Evolutionary conservation across 2,797 vertebrate species (phyloP).

Genomic region (Chelon labrosus): DNA sequence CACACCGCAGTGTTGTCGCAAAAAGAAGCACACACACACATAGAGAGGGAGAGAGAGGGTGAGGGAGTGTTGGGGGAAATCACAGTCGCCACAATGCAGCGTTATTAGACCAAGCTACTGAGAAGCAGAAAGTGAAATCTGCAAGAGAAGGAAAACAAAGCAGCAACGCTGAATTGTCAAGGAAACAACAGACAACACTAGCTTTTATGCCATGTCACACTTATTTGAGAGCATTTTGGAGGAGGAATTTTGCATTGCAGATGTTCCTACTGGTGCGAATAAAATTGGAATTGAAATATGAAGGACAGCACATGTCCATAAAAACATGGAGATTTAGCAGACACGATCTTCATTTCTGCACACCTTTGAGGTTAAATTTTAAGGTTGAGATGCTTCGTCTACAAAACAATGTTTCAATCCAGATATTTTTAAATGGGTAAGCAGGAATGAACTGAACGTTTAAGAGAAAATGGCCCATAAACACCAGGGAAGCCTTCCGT

Average conservation of each 20-base stretch:
- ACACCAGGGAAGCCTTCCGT: conserved; percentile 9
- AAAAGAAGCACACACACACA: conserved; percentile 4
- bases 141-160: conserved; percentile 26
- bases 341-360: conserved; percentile 1
- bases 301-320: not conserved
- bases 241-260: conserved; percentile 13
- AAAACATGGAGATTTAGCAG: not conserved
- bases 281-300: conserved; percentile 11
- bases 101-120: conserved; percentile 48
- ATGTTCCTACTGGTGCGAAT: conserved; percentile 27
- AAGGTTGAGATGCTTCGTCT: not conserved
- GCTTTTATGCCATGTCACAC: conserved; percentile 12
- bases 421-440: not conserved
- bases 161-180: conserved; percentile 10
- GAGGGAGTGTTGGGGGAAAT: conserved; percentile 45
- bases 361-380: not conserved
- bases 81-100: conserved; percentile 45
- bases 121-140: conserved; percentile 18
- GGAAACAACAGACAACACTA: conserved; percentile 10
- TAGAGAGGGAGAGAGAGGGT: not conserved
- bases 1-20: conserved; percentile 50
- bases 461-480: not conserved
- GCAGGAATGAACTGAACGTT: not conserved
- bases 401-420: not conserved
- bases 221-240: conserved; percentile 6